Base-by-base conservation (phyloP, 2,113 vertebrate species). In the Nerophis ophidion region DNA sequence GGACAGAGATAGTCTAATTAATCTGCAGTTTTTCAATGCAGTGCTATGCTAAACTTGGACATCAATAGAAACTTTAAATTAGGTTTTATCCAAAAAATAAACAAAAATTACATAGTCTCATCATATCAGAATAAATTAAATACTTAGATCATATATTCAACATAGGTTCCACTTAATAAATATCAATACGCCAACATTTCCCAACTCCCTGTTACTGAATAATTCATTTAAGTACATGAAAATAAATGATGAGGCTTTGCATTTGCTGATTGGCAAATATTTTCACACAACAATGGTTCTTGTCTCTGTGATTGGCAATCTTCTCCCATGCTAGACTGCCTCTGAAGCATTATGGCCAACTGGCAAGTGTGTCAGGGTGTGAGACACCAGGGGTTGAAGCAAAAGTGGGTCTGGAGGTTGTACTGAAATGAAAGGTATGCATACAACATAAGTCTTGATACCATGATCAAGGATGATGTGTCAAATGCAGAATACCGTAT, bases 311-410 rank as follows among this genome's bases (percentile, higher is more conserved):
- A 9, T 7, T n/a, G 34, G 34, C 10, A 7, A 54, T 4, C 36
- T 42, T 40, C 59, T 67, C 63, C 57, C 53, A 13, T 5, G 6
- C 7, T 15, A 11, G 42, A 44, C 19, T 17, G 33, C 26, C 7
- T 61, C 55, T 89, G 77, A 90, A 61, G 86, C 66, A 1, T 44
- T 5, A 12, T 89, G 88, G 70, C 88, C 84, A 57, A 86, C 70
- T 13, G 88, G 88, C 40, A 89, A 77, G 47, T 87, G 86, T 47
- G 87, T 76, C 81, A 89, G 56, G 5, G 89, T 77, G 75, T 87
- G 86, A 5, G 88, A 76, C 0, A 88, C 33, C 6, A 90, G 72
- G 0, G 88, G 88, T 81, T 90, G 89, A 68, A 90, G 84, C 76
- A 90, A 33, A 36, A 91, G 73, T 2, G 85, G 66, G 42, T 83